Conservation (phyloP, 2,113 vertebrate genomes). For the Dolichotis patagonum region DNA sequence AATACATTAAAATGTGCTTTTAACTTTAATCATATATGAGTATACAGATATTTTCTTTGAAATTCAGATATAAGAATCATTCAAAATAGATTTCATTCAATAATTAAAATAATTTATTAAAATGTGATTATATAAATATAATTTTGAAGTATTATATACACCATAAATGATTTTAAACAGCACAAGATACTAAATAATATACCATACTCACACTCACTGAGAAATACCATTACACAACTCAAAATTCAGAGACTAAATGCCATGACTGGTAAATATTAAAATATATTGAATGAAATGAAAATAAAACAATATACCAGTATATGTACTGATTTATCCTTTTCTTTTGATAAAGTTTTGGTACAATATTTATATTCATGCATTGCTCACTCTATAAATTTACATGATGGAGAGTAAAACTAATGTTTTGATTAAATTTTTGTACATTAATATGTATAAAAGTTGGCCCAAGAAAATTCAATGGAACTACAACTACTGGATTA, state of each 20-base stretch:
- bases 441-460: neutral
- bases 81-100: neutral
- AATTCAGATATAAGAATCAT: neutral
- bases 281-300: neutral
- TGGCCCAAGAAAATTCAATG: neutral
- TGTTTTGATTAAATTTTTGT: neutral
- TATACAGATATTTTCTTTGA: neutral
- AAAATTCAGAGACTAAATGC: neutral
- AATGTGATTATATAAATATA: neutral
- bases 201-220: neutral
- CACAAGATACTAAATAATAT: neutral
- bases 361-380: neutral
- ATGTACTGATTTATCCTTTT: neutral
- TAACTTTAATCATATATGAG: neutral
- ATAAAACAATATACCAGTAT: neutral
- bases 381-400: neutral
- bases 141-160: neutral
- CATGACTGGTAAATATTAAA: neutral
- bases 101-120: neutral
- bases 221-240: neutral
- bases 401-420: neutral
- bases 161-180: neutral
- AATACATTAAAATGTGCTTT: too few species aligned
- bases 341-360: neutral
- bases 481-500: neutral